Conservation (phyloP, 2,797 vertebrate species). For the Mus minutoides region DNA sequence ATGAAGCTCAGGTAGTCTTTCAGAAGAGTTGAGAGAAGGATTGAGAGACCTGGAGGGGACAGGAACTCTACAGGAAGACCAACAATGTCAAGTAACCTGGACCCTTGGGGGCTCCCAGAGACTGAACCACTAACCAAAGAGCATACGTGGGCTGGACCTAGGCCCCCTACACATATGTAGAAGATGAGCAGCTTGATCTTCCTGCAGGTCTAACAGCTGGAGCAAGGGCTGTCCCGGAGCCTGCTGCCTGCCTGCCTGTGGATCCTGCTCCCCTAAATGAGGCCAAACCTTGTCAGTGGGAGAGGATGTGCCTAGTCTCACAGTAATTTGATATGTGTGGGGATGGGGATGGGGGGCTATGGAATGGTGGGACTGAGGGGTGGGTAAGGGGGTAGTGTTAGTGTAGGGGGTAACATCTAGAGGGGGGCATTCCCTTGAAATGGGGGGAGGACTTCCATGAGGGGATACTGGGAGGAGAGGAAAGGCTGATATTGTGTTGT, state of each 20-base stretch:
- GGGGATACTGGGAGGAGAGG: background rate
- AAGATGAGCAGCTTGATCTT: background rate
- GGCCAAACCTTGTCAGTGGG: background rate
- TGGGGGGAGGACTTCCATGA: background rate
- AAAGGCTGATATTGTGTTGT: background rate
- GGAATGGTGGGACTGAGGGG: background rate
- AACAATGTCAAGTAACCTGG: background rate
- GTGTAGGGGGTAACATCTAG: background rate
- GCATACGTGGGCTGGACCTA: background rate
- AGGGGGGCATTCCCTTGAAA: background rate
- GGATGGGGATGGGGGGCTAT: background rate
- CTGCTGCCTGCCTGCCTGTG: background rate
- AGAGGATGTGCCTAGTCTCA: background rate
- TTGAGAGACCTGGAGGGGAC: background rate
- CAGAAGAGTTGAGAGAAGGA: background rate
- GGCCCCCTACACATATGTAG: background rate
- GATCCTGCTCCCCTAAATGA: background rate
- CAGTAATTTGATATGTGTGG: background rate
- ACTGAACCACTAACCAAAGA: no score
- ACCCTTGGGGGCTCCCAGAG: background rate
- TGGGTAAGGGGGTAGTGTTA: background rate
- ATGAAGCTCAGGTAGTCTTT: background rate
- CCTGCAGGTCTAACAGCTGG: background rate
- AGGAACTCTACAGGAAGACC: background rate
- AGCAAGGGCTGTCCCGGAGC: background rate